Evolutionary conservation across 2,797 vertebrate species (phyloP), one percentile per base, ranked within the genome.

Genomic region (Enteromius paludinosus): DNA sequence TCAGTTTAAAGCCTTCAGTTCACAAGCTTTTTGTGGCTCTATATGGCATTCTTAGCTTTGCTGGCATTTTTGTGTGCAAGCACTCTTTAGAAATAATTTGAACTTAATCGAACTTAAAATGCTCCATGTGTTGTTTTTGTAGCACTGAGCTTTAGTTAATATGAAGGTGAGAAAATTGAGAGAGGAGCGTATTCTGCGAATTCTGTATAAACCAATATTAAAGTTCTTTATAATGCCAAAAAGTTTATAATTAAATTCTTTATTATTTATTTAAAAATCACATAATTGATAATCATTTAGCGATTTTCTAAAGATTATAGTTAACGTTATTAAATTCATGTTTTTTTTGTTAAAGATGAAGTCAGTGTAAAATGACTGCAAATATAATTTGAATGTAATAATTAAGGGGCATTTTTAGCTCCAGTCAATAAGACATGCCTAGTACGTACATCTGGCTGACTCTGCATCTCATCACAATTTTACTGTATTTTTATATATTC

Each of bases 1-100:
- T 65, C 18, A 23, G 18, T 77, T 62, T 23, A 49, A 17, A 76
- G 18, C 23, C n/a, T 74, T 74, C 6, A 56, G 20, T 74, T 35
- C 5, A 8, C 11, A 38, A 38, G 52, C 2, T 23, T 74, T 75
- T n/a, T 59, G 7, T 14, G 56, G n/a, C 23, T 62, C 14, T 17
- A 30, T 20, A 28, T 62, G 2, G 56, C 9, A 15, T 62, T 35
- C 28, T 35, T 72, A 35, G 15, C 20, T 18, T 74, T 74, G 33
- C 15, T 5, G 7, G 5, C 4, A n/a, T 35, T n/a, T 68, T 20
- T 68, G 35, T 68, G 65, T 38, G 8, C 38, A 41, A 41, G 30
- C 33, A 43, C 12, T 69, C 41, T 41, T 68, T 28, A 45, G 15
- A 10, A 28, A 11, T 23, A 30, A 30, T 30, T 30, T 30, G 30